Base-by-base conservation (phyloP, 2,113 vertebrate genomes). In the Hippolais icterina region DNA sequence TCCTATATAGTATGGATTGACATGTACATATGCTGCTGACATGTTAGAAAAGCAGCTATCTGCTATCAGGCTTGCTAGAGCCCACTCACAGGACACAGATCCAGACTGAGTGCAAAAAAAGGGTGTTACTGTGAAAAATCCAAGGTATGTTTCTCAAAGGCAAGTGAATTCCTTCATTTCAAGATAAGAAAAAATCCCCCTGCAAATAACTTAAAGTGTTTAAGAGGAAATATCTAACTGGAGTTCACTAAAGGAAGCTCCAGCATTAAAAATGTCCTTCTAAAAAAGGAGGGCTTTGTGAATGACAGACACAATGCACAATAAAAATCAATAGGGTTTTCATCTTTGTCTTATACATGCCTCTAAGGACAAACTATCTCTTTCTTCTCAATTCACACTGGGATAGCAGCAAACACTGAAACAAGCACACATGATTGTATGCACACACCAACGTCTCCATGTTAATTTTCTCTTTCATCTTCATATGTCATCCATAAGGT, bases 1-100 rank as follows among this genome's bases (percentile, higher is more conserved):
- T 87, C 72, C 49, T 90, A 49, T 57, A n/a, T 79, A 77, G 47
- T 65, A 11, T 39, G 69, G 71, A 90, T 83, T 96, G 93, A 90
- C 90, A 53, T 49, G 57, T 87, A 44, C 92, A 89, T 81, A 71
- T 94, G 92, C 92, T 94, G 49, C 80, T 96, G 94, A 93, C 65
- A 42, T 84, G 86, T 46, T 50, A 70, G 80, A 76, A 75, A 46
- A 84, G 83, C 65, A 86, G 53, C 69, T 94, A 60, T 94, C 79
- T 92, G 75, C 85, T 91, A 60, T 74, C 63, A 90, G 9, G 65
- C 65, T 81, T 93, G 52, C 65, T 87, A 41, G 60, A 88, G 31
- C 85, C 88, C 64, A 71, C 86, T 95, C 70, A 56, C 1, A 86
- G 79, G 86, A 93, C 53, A 52, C n/a, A 50, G 80, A 83, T 83